Base-by-base conservation (phyloP, 2,888 invertebrate species). In the Kryphioiulus occultus region DNA sequence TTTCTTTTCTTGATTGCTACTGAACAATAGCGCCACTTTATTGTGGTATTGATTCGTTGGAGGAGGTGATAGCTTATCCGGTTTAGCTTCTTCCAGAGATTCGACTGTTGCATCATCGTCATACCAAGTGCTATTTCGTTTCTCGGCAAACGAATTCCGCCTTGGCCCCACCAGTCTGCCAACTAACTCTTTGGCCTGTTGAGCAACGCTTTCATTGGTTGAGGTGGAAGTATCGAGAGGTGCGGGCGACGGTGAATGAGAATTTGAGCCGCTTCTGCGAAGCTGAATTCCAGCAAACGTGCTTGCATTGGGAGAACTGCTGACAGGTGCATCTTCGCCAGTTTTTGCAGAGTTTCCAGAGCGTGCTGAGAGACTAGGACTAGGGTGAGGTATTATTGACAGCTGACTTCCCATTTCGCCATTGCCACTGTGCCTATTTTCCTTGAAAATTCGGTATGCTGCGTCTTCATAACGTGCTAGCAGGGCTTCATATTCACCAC, bases 391-490 rank as follows among this genome's bases (percentile, higher is more conserved):
- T 39, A 84, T 35, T 84, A 39, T 42, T 22, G 84, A 39, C 35
- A 39, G 32, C 30, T 39, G 44, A n/a, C 42, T 44, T 22, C 42
- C 47, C 5, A 68, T 12, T 15, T 39, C 83, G 15, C 39, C 22
- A 12, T 39, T 44, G 15, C 39, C 22, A 12, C 47, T 59, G 12
- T 82, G 32, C 82, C 47, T 78, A 44, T 82, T 82, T 87, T 87
- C 87, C 82, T 87, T 87, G 44, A 87, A 87, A 26, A 87, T 87
- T 39, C 87, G 39, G 39, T 26, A 59, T 17, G 89, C 87, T 4
- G 88, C 86, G 59, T 89, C 89, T 9, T 87, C 53, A 44, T 89
- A 89, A 22, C 89, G 47, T 10, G 68, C 22, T 17, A 68, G 44
- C 5, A 87, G 82, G 17, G 47, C 44, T 68, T 44, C 53, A 12